Evolutionary conservation across 2,797 vertebrate species (phyloP).

Genomic region (Momotus momota): DNA sequence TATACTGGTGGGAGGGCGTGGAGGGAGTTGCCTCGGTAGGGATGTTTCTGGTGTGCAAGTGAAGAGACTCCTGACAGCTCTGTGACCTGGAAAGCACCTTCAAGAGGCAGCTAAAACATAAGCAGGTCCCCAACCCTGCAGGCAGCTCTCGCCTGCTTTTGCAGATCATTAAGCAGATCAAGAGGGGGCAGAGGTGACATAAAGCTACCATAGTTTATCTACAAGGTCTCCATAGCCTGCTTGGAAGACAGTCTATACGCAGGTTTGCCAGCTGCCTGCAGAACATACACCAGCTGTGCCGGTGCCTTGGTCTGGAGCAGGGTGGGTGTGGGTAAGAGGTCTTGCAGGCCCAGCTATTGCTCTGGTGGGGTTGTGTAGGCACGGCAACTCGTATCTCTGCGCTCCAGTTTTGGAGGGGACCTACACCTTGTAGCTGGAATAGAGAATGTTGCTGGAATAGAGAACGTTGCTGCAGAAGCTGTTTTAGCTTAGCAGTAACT

Average conservation of each 20-base stretch:
- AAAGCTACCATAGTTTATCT: not conserved
- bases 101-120: not conserved
- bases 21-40: not conserved
- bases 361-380: accelerated
- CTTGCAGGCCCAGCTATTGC: not conserved
- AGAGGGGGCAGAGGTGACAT: not conserved
- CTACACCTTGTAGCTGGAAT: not conserved
- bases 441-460: not conserved
- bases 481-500: slow-evolving; percentile 18
- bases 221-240: not conserved
- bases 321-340: not conserved
- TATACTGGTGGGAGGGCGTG: accelerated
- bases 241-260: accelerated
- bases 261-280: not conserved
- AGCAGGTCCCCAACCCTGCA: not conserved
- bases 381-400: accelerated
- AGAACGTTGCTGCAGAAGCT: not conserved
- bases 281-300: accelerated
- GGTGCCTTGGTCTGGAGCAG: not conserved
- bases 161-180: slow-evolving; percentile 5
- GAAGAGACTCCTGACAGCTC: not conserved
- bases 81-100: not conserved
- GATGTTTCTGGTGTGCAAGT: not conserved
- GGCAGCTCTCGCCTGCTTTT: not conserved
- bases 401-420: accelerated